Conservation (phyloP, 2,888 invertebrate species). For the Hyppa rectilinea region DNA sequence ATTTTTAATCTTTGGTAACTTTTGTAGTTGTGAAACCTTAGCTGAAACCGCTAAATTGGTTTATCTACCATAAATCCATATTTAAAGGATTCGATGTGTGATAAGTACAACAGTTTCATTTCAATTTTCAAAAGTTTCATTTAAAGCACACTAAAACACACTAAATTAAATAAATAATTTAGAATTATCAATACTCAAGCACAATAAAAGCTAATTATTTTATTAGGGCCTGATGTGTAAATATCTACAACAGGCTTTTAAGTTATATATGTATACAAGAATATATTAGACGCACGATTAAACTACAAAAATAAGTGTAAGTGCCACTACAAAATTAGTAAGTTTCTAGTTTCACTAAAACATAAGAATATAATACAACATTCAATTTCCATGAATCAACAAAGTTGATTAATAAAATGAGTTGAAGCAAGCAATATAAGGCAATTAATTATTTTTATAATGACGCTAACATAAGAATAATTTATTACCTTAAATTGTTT, state of each 20-base stretch:
- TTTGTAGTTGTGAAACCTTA: background rate
- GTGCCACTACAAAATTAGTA: constrained; percentile 4
- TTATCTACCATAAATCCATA: background rate
- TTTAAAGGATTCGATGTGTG: constrained; percentile 7
- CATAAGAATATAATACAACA: background rate
- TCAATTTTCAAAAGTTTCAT: background rate
- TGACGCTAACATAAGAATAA: background rate
- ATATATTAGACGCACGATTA: constrained; percentile 28
- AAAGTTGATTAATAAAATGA: background rate
- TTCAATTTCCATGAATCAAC: background rate
- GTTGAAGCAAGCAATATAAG: too few species aligned
- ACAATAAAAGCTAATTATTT: constrained; percentile 7
- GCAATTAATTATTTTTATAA: too few species aligned
- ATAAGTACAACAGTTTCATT: background rate
- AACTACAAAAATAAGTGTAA: background rate
- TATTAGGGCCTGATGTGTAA: background rate
- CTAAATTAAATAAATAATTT: background rate
- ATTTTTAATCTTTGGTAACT: constrained; percentile 21
- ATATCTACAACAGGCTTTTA: constrained; percentile 9
- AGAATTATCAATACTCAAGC: background rate
- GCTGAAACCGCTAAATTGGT: background rate
- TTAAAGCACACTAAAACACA: background rate
- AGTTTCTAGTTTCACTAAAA: constrained; percentile 7
- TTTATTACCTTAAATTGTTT: background rate
- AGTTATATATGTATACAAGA: constrained; percentile 12